Evolutionary conservation across 2,113 vertebrate species (phyloP), one percentile per base, ranked within the genome.

Genomic region (Hemibagrus wyckioides): DNA sequence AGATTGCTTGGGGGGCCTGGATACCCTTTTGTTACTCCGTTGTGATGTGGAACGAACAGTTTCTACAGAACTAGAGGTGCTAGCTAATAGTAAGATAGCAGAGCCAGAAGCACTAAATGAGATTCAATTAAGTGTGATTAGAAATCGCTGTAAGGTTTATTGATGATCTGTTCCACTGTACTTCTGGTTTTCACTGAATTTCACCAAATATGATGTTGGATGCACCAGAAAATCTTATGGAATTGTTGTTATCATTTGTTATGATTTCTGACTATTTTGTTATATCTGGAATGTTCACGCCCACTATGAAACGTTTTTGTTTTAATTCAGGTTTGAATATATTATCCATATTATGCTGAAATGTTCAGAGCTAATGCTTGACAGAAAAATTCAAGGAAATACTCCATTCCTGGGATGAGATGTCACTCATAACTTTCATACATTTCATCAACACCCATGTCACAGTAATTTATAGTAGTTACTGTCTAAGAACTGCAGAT

Each of bases 51-150:
- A 85, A 82, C 52, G 19, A 44, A 48, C 3, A 8, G 44, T 48
- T 52, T 71, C 11, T 76, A 30, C 44, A 83, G 83, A 25, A 75
- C 63, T 48, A 33, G 21, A 56, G 17, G 25, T 30, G 48, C 2
- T 85, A 59, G 59, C 21, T 85, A 83, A 86, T 71, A 77, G 56
- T 19, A 52, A 77, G 75, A 10, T 44, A 41, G 79, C 57, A 30
- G 65, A 59, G 85, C 88, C 84, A 85, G 67, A 76, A 50, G 76
- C 44, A 7, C 69, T 9, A 61, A 82, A 88, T 82, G 56, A 75
- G 86, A 89, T 90, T 92, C 85, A 57, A 81, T 90, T 90, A 82
- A 87, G 75, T 85, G 80, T 81, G 84, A 91, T 84, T 88, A 88
- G 82, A 90, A 87, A 75, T 84, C 77, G 89, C 84, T 25, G 59